A percentile compares a stretch with the other conserved stretches of the same genome.
Evolutionary conservation across 2,797 vertebrate genomes (phyloP).

Genomic region (Peromyscus melanophrys): DNA sequence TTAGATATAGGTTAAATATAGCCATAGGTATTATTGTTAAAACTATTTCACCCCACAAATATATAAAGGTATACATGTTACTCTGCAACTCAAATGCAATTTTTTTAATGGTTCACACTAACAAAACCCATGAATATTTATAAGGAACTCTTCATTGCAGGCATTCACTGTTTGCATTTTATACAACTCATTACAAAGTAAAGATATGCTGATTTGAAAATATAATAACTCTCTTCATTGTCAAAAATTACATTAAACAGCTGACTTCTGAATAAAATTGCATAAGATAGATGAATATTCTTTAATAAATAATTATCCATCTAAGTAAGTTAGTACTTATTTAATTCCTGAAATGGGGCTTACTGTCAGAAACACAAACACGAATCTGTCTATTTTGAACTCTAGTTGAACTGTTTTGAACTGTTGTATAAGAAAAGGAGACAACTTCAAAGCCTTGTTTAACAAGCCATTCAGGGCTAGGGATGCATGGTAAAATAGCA

Average conservation of each 20-base stretch:
- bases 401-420: neutral
- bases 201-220: neutral
- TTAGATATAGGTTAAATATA: neutral
- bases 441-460: neutral
- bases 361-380: constrained; percentile 3
- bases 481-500: neutral
- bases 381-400: neutral
- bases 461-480: neutral
- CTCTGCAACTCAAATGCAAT: neutral
- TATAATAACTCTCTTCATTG: neutral
- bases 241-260: neutral
- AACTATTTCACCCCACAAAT: neutral
- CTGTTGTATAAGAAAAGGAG: neutral
- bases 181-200: constrained; percentile 16
- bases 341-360: neutral
- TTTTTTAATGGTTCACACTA: neutral
- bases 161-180: constrained; percentile 24
- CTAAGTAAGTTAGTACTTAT: neutral
- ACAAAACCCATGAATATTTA: neutral
- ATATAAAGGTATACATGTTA: neutral
- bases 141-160: neutral
- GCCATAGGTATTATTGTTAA: neutral
- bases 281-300: neutral
- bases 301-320: neutral
- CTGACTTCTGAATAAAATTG: neutral